These are phyloP conservation scores for Menura novaehollandiae DNA, from an alignment of 2,113 vertebrate species.

Conservation along the genomic window DNA sequence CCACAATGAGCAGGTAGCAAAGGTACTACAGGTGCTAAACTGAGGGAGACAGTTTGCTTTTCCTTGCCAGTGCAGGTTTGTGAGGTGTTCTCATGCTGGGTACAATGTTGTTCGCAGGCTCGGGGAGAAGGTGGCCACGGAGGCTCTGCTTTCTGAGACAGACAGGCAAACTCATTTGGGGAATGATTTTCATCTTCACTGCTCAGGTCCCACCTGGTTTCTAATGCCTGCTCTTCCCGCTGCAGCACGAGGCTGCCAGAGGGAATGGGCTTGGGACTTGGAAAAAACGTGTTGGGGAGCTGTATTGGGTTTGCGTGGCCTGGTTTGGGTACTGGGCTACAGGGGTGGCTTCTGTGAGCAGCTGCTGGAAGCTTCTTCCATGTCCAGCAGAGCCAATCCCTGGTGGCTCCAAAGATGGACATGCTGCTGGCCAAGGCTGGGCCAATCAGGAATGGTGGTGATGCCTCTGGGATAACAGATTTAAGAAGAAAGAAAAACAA, in stretches of 20 bases:
- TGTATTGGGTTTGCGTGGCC: not conserved
- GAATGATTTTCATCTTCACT: not conserved
- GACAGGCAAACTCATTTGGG: not conserved
- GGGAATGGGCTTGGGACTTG: too few species aligned
- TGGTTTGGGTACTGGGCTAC: not conserved
- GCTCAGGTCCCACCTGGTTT: not conserved
- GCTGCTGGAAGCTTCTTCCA: not conserved
- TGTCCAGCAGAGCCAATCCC: not conserved
- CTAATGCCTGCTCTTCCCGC: not conserved
- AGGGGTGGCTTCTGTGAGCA: not conserved
- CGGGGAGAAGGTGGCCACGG: not conserved
- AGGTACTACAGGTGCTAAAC: not conserved
- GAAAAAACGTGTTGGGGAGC: not conserved
- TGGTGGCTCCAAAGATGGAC: not conserved
- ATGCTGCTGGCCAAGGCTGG: not conserved
- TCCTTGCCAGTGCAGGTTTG: not conserved
- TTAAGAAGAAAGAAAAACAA: not conserved
- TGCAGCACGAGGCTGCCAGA: not conserved
- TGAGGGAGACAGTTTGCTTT: not conserved
- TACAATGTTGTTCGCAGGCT: rapidly evolving
- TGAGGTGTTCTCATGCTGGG: not conserved
- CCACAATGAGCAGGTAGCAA: rapidly evolving
- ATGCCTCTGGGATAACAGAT: not conserved
- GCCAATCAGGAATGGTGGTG: not conserved
- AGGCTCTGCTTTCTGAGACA: not conserved